A percentile compares a stretch with the other conserved stretches of the same genome.
Conservation (phyloP, 2,113 vertebrate species). For the Thermophis baileyi region DNA sequence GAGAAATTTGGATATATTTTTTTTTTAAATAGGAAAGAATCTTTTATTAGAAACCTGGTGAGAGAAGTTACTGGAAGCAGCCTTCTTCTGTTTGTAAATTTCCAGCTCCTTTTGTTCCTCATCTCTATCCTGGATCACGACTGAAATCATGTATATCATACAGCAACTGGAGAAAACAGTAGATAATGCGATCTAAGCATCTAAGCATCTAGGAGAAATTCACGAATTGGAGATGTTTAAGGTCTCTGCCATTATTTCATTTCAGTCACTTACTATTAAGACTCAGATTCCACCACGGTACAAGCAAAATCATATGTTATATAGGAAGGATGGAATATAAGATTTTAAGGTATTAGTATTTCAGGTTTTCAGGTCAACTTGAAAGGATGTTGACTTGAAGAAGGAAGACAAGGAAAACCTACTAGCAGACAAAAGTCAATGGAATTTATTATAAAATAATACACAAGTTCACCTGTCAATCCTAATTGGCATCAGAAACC, state of each 20-base stretch:
- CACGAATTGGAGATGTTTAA: not conserved
- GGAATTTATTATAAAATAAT: not conserved
- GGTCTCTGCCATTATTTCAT: not conserved
- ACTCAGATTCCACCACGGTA: not conserved
- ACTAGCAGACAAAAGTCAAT: not conserved
- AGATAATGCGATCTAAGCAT: not conserved
- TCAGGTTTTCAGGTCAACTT: not conserved
- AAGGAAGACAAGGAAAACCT: not conserved
- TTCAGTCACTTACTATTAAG: not conserved
- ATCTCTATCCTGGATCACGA: not conserved
- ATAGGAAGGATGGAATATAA: not conserved
- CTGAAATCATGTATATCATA: not conserved
- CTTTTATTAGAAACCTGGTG: not conserved
- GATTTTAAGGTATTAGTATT: not conserved
- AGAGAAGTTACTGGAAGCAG: not conserved
- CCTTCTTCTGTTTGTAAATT: not conserved
- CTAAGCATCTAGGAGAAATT: not conserved
- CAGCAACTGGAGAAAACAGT: not conserved
- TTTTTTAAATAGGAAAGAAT: not conserved
- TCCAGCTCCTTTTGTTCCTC: not conserved
- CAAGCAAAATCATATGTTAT: not conserved
- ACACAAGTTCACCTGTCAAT: not conserved
- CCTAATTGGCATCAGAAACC: not conserved
- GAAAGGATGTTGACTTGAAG: not conserved
- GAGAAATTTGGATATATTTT: slow-evolving; percentile 10